These are phyloP conservation scores for Dorcus hopei DNA, from an alignment of 2,888 invertebrate genomes.

Conservation along the genomic window DNA sequence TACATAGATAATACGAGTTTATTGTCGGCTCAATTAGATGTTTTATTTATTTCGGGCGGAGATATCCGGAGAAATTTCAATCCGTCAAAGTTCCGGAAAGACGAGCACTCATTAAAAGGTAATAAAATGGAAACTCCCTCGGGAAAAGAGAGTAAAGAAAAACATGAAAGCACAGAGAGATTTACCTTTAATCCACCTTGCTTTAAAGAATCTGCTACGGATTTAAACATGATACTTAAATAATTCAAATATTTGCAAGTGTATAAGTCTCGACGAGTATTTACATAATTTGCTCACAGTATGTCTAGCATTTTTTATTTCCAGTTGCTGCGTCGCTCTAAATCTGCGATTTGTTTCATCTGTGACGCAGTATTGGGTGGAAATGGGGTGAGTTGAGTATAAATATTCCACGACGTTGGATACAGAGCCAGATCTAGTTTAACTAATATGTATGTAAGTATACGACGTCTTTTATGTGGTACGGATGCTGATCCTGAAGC, in stretches of 20 bases:
- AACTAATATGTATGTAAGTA: too few species aligned
- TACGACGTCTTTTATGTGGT: too few species aligned
- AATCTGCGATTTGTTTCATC: too few species aligned
- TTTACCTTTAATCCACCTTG: conserved; percentile 24
- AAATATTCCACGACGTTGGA: too few species aligned
- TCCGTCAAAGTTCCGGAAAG: conserved; percentile 6
- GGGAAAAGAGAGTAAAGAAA: conserved; percentile 21
- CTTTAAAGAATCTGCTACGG: conserved; percentile 1
- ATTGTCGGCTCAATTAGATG: too few species aligned
- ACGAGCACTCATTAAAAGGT: conserved; percentile 24
- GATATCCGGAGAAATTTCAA: not conserved
- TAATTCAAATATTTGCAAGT: not conserved
- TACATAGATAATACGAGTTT: too few species aligned
- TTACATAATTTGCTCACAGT: not conserved
- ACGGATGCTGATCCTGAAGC: too few species aligned
- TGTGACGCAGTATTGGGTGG: too few species aligned
- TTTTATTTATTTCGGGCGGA: not conserved
- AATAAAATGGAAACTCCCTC: conserved; percentile 24
- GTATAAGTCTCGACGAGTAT: not conserved
- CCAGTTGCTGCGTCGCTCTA: too few species aligned
- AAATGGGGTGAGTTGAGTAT: too few species aligned
- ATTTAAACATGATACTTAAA: conserved; percentile 1
- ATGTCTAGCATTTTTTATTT: too few species aligned
- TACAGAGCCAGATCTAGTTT: too few species aligned
- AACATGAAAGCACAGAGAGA: conserved; percentile 24